Evolutionary conservation across 2,888 invertebrate genomes (phyloP).

Genomic region (Xylota segnis): DNA sequence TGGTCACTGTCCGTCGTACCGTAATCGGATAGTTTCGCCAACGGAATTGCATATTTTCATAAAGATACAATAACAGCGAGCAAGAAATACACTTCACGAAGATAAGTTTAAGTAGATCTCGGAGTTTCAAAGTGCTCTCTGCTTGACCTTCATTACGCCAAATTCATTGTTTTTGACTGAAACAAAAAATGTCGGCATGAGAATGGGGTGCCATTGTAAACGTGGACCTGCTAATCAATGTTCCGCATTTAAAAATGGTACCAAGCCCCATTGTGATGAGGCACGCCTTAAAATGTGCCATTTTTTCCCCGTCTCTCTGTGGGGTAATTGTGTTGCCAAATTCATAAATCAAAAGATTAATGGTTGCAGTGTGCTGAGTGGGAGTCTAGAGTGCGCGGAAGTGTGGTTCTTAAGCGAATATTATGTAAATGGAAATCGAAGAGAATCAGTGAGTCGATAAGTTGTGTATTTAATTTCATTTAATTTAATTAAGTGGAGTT

Average conservation of each 20-base stretch:
- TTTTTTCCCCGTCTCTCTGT: constrained; percentile 15
- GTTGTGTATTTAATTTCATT: constrained; percentile 2
- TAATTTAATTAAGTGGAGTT: neutral
- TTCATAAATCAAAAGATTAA: constrained; percentile 61
- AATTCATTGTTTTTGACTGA: constrained; percentile 31
- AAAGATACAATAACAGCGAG: constrained; percentile 26
- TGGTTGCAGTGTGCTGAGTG: constrained; percentile 43
- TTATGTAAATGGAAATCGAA: constrained; percentile 32
- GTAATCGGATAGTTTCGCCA: constrained; percentile 55
- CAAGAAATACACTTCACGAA: constrained; percentile 20
- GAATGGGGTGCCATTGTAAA: constrained; percentile 35
- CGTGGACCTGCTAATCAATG: constrained; percentile 43
- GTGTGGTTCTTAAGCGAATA: constrained; percentile 38
- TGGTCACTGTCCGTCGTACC: constrained; percentile 25
- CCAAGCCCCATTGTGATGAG: constrained; percentile 34
- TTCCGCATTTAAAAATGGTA: constrained; percentile 58
- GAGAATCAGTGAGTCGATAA: constrained; percentile 20
- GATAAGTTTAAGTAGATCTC: constrained; percentile 1
- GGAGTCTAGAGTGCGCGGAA: constrained; percentile 54
- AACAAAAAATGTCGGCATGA: constrained; percentile 16
- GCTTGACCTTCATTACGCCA: constrained; percentile 46
- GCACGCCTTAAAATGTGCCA: constrained; percentile 60
- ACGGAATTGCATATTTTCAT: constrained; percentile 42
- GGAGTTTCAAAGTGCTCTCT: constrained; percentile 24
- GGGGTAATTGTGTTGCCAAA: constrained; percentile 45